Percentiles rank a stretch among this genome's conserved stretches.
phyloP scores from a whole-genome alignment of 2,797 vertebrate species.

The Typhlichthys subterraneus region DNA sequence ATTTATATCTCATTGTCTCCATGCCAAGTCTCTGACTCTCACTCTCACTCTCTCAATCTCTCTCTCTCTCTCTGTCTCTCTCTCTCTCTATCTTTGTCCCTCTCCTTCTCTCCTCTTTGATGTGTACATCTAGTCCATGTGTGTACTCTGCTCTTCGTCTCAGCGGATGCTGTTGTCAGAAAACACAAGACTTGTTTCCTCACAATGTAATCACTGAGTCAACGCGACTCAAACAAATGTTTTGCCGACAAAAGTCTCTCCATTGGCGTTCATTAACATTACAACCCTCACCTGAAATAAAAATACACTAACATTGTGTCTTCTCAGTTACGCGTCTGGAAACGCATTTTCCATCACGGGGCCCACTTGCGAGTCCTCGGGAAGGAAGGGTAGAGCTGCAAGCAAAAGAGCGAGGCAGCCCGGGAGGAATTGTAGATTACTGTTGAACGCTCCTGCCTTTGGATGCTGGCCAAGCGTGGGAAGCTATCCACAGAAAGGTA shows the following conservation, averaged over 20 bases:
- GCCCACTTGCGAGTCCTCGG: slow-evolving; percentile 9
- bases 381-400: slow-evolving; percentile 29
- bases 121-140: background rate
- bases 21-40: background rate
- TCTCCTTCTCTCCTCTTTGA: background rate
- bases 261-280: slow-evolving; percentile 33
- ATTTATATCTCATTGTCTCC: slow-evolving; percentile 24
- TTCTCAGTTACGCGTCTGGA: slow-evolving; percentile 20
- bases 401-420: slow-evolving; percentile 28
- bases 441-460: slow-evolving; percentile 24
- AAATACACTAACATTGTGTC: slow-evolving; percentile 31
- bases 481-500: slow-evolving; percentile 9
- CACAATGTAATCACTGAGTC: slow-evolving; percentile 4
- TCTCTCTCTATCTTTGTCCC: background rate
- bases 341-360: slow-evolving; percentile 38
- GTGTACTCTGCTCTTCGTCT: background rate
- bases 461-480: slow-evolving; percentile 18
- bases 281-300: slow-evolving; percentile 19
- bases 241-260: slow-evolving; percentile 22
- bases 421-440: slow-evolving; percentile 26
- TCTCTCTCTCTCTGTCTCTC: background rate
- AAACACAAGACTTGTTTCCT: background rate
- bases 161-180: background rate
- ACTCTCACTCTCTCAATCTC: slow-evolving; percentile 1
- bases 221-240: slow-evolving; percentile 34